Evolutionary conservation across 2,888 invertebrate species (phyloP), one percentile per base, ranked within the genome.

Genomic region (Mimumesa dahlbomi): DNA sequence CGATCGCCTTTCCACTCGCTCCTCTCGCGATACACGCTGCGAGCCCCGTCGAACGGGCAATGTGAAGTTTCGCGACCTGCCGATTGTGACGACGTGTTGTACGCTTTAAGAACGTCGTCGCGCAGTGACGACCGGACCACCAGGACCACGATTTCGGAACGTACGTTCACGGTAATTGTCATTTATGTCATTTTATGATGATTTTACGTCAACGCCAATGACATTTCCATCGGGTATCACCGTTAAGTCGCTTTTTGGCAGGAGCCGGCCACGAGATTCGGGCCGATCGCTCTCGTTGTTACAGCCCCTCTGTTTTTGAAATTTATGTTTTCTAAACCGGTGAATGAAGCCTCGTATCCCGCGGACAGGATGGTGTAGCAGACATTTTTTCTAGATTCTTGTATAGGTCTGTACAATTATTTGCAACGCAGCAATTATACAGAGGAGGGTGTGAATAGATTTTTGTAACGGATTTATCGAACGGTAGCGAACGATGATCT

Each of bases 81-180:
- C 5, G 9, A 43, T 49, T 36, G 34, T 7, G 56, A 57, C 29
- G 36, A 36, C 66, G 49, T 40, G 36, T n/a, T n/a, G 48, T 29
- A 18, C 50, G 53, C 36, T 6, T 53, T 31, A 19, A 31, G 48
- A 67, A 40, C 48, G 16, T 31, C 48, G 67, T 29, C 34, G 31
- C 7, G 25, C 4, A 34, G 50, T 52, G 53, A 59, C 68, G 54
- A 36, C 25, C 43, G 16, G 7, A 19, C 16, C 9, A 34, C 19
- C 22, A 36, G 63, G 49, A 19, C 7, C 11, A 21, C 43, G 43
- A 46, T 61, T 25, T n/a, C 46, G 21, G 5, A 13, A 9, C 13
- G 43, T 45, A 46, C n/a, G 54, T 25, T 40, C 45, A 52, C 36
- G 67, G 66, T 67, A 68, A 68, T 40, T 13, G 40, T 42, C 40